Conservation (phyloP, 2,888 invertebrate species). For the Lasius fuliginosus region DNA sequence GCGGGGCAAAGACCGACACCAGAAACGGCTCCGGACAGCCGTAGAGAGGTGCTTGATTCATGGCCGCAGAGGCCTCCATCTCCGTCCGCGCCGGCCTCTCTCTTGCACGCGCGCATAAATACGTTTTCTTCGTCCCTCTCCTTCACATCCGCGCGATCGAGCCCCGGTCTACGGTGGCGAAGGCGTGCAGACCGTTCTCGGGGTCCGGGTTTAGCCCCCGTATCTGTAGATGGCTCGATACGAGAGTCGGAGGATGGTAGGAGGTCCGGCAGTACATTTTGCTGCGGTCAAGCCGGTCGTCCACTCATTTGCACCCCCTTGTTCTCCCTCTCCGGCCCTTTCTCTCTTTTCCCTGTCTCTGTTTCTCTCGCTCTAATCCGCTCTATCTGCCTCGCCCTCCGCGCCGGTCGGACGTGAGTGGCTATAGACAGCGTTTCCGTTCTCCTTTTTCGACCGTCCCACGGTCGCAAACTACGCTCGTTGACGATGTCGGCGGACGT, state of each 20-base stretch:
- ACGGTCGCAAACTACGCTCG: conserved; percentile 29
- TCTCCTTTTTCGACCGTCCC: conserved; percentile 61
- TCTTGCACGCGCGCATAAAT: conserved; percentile 46
- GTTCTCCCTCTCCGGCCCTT: conserved; percentile 68
- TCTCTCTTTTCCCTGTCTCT: conserved; percentile 30
- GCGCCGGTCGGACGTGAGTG: conserved; percentile 28
- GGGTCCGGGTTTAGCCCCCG: conserved; percentile 28
- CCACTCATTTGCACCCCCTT: conserved; percentile 82
- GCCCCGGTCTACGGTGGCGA: conserved; percentile 34
- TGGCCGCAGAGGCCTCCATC: conserved; percentile 42
- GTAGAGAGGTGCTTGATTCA: conserved; percentile 67
- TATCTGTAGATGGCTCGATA: conserved; percentile 53
- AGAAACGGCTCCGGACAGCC: conserved; percentile 54
- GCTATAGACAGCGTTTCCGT: conserved; percentile 47
- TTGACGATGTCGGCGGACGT: conserved; percentile 42
- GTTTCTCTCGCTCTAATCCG: conserved; percentile 27
- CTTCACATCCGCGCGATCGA: background rate
- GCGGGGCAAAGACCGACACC: conserved; percentile 20
- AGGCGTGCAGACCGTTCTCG: conserved; percentile 51
- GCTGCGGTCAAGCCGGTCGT: conserved; percentile 80
- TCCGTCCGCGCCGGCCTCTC: conserved; percentile 25
- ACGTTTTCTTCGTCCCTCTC: conserved; percentile 44
- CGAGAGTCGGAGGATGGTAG: conserved; percentile 52
- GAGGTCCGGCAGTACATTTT: conserved; percentile 71
- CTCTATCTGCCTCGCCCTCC: conserved; percentile 48